Evolutionary conservation across 2,113 vertebrate species (phyloP), one percentile per base, ranked within the genome.

Genomic region (Bagarius yarrelli): DNA sequence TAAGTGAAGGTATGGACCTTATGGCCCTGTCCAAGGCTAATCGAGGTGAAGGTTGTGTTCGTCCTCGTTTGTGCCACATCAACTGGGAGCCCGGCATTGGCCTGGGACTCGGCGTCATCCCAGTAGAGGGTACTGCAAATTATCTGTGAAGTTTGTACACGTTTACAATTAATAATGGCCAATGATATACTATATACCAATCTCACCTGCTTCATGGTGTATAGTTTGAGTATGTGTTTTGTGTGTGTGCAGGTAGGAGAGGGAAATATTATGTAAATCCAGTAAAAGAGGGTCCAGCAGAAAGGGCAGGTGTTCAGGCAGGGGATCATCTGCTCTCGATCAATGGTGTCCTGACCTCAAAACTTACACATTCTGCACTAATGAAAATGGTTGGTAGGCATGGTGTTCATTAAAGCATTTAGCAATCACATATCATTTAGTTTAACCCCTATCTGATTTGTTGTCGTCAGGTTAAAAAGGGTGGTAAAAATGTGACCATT

Each of bases 271-370:
- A 89, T 52, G 83, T 99, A 73, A 92, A 87, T 0, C 90, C 94
- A 67, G 87, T 81, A 63, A 57, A 77, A n/a, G 92, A 91, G 0
- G 94, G 97, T 23, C 93, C 96, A 2, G 96, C 97, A 0, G 94
- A 97, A 52, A 91, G 78, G 23, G 94, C 95, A 0, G 96, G 96
- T 0, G 94, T 98, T 67, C 90, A 90, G 0, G 80, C 82, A 0
- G 95, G 95, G 59, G 95, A 94, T 84, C 91, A 91, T 78, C 92
- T 99, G 59, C 85, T 98, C 74, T 97, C 96, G 91, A 91, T 99
- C 70, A 96, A 98, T 0, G 96, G 97, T 1, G 78, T 87, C 79
- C 88, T 83, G 0, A 93, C 91, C 32, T 93, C 92, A 64, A 89
- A 76, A 13, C 91, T 94, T 72, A 94, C 94, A 0, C 63, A 87